A percentile compares a stretch with the other conserved stretches of the same genome.
phyloP scores from a whole-genome alignment of 1,140 invertebrate species.

The Idris sp. region DNA sequence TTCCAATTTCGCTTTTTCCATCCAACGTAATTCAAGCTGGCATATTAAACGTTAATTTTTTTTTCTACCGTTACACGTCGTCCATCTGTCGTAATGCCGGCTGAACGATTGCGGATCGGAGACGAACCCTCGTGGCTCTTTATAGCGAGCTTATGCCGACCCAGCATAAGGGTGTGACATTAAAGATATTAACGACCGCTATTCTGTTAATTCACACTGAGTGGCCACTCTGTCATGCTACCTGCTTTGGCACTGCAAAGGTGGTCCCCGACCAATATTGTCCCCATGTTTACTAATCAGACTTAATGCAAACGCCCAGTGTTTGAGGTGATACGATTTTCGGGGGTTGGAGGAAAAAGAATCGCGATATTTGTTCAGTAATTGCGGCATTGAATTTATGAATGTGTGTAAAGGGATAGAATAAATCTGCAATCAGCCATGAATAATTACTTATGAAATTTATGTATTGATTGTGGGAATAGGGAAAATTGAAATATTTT shows the following conservation, averaged over 20 bases:
- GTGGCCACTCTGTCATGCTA: conserved; percentile 62
- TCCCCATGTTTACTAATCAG: conserved; percentile 49
- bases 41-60: conserved; percentile 66
- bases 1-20: neutral
- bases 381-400: neutral
- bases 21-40: conserved; percentile 23
- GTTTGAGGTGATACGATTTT: conserved; percentile 1
- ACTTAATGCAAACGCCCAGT: conserved; percentile 28
- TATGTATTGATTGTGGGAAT: too few relatives aligned
- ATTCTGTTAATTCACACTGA: conserved; percentile 62
- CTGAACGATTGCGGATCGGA: conserved; percentile 50
- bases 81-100: conserved; percentile 62
- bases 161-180: conserved; percentile 57
- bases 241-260: conserved; percentile 46
- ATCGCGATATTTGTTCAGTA: conserved; percentile 1
- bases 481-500: too few relatives aligned
- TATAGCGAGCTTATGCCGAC: conserved; percentile 37
- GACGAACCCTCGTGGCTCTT: conserved; percentile 50
- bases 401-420: too few relatives aligned
- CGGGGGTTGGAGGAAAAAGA: neutral
- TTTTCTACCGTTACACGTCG: conserved; percentile 33
- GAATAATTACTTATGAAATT: too few relatives aligned
- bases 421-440: too few relatives aligned
- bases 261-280: conserved; percentile 21
- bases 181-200: conserved; percentile 66